Evolutionary conservation across 2,797 vertebrate genomes (phyloP).

Genomic region (Falco rusticolus): DNA sequence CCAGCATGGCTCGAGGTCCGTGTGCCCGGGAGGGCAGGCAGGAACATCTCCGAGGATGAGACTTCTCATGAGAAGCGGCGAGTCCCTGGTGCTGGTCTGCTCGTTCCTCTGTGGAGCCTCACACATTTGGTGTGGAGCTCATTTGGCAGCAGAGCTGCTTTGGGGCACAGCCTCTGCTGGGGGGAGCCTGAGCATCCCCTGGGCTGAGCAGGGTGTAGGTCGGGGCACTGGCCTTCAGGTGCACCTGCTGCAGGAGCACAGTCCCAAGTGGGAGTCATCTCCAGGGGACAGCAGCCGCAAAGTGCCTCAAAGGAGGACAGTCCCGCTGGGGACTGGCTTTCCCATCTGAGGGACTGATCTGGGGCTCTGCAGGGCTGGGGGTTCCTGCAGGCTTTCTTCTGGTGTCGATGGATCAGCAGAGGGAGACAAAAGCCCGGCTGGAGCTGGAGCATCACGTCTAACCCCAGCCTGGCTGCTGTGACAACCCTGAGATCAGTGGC

Average conservation of each 20-base stretch:
- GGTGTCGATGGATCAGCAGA: slow-evolving; percentile 8
- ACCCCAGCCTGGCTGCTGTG: not conserved
- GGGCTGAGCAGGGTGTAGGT: rapidly evolving
- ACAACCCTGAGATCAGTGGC: rapidly evolving
- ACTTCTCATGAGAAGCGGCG: rapidly evolving
- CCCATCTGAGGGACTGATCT: rapidly evolving
- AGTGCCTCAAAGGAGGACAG: not conserved
- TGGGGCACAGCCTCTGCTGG: not conserved
- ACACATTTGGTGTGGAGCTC: rapidly evolving
- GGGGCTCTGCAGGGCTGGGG: not conserved
- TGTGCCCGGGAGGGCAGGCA: not conserved
- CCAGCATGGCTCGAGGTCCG: not conserved
- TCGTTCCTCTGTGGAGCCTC: not conserved
- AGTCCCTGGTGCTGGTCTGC: not conserved
- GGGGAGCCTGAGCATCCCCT: not conserved
- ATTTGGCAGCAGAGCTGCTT: not conserved
- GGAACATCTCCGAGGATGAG: not conserved
- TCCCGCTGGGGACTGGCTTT: not conserved
- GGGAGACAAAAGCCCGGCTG: slow-evolving; percentile 48
- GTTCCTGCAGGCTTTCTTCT: not conserved
- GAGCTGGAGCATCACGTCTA: not conserved
- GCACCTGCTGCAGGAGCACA: not conserved
- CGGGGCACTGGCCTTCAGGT: rapidly evolving
- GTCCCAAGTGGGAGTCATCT: not conserved
- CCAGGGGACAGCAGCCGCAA: rapidly evolving